Percentiles rank a stretch among this genome's conserved stretches.
Evolutionary conservation across 2,113 vertebrate species (phyloP).

Genomic region (Haemorhous mexicanus): DNA sequence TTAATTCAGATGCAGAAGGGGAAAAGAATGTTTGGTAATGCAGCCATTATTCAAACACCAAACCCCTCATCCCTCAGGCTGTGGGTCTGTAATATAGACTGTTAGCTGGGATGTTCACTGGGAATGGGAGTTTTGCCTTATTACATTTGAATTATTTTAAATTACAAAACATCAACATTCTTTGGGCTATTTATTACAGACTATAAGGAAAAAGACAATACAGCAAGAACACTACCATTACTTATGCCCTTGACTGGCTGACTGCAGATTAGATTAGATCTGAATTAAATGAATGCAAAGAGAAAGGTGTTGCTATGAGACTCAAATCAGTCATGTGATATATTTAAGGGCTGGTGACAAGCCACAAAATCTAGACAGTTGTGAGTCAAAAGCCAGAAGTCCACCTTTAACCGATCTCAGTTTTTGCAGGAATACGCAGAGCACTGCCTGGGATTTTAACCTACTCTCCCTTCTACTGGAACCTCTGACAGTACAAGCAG

Average conservation of each 20-base stretch:
- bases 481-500: background rate
- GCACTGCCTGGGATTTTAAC: background rate
- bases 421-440: background rate
- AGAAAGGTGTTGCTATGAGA: constrained; percentile 61
- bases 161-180: background rate
- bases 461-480: background rate
- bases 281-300: constrained; percentile 42
- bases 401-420: background rate
- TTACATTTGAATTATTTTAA: background rate
- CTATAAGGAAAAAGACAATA: background rate
- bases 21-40: background rate
- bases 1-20: background rate
- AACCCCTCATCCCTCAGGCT: background rate
- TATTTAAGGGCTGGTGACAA: constrained; percentile 11
- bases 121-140: background rate
- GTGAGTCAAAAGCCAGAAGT: background rate
- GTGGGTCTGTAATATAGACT: background rate
- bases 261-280: constrained; percentile 31
- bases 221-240: background rate
- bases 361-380: constrained; percentile 11
- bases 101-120: background rate
- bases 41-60: background rate
- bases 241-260: constrained; percentile 21
- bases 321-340: constrained; percentile 42
- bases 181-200: background rate